Evolutionary conservation across 2,888 invertebrate genomes (phyloP).

Genomic region (Notodonta ziczac): DNA sequence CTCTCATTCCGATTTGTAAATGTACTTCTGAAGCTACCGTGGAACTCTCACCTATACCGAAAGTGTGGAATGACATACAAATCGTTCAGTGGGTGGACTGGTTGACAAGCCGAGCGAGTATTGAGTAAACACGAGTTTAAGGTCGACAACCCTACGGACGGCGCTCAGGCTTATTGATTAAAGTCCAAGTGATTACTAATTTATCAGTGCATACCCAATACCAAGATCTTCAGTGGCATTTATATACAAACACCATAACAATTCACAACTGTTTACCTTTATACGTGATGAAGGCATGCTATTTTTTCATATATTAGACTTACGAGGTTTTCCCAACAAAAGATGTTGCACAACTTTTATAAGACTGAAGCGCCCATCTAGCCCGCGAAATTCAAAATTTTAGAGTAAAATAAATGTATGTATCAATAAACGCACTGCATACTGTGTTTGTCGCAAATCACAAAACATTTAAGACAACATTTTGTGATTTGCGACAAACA

Average conservation of each 20-base stretch:
- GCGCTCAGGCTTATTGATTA: conserved; percentile 62
- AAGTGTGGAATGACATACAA: conserved; percentile 65
- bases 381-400: too few species aligned
- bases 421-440: too few species aligned
- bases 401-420: too few species aligned
- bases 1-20: conserved; percentile 8
- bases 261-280: neutral
- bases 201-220: conserved; percentile 51
- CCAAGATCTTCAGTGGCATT: conserved; percentile 31
- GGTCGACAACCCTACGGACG: conserved; percentile 70
- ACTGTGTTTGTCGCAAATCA: too few species aligned
- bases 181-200: conserved; percentile 62
- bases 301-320: too few species aligned
- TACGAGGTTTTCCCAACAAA: too few species aligned
- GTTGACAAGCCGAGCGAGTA: conserved; percentile 61
- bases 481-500: too few species aligned
- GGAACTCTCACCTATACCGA: conserved; percentile 54
- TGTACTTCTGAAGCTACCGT: conserved; percentile 37
- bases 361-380: too few species aligned
- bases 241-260: neutral
- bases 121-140: conserved; percentile 65
- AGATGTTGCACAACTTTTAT: too few species aligned
- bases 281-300: too few species aligned
- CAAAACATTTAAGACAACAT: too few species aligned
- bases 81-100: conserved; percentile 77